phyloP scores from a whole-genome alignment of 1,140 invertebrate genomes.

The Brachionus angularis region DNA sequence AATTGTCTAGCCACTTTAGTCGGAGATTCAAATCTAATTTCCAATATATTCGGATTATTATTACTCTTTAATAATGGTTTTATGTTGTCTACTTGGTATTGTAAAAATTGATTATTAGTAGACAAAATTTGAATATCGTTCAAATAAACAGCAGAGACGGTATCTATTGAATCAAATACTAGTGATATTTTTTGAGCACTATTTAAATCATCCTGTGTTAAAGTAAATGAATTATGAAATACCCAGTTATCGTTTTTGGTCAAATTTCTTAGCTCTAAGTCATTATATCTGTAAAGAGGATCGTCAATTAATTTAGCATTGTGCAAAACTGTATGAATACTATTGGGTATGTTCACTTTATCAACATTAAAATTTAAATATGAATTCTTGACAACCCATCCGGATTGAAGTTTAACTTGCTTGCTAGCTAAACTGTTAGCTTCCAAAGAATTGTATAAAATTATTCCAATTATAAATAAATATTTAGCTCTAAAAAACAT shows the following conservation, averaged over 20 bases:
- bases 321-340: slow-evolving; percentile 28
- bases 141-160: slow-evolving; percentile 3
- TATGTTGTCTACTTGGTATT: neutral
- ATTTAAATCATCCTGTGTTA: neutral
- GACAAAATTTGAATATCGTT: neutral
- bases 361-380: neutral
- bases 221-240: slow-evolving; percentile 12
- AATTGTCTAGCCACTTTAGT: slow-evolving; percentile 65
- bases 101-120: slow-evolving; percentile 30
- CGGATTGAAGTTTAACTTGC: neutral
- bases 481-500: too few species aligned
- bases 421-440: too few species aligned
- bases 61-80: neutral
- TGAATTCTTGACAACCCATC: slow-evolving; percentile 9
- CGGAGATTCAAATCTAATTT: slow-evolving; percentile 71
- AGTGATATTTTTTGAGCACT: slow-evolving; percentile 18
- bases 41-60: slow-evolving; percentile 65
- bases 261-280: slow-evolving; percentile 10
- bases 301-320: neutral
- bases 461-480: too few species aligned
- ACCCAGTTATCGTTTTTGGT: slow-evolving; percentile 7
- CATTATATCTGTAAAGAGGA: slow-evolving; percentile 22
- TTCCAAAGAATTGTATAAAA: too few species aligned
- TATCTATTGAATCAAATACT: slow-evolving; percentile 29
- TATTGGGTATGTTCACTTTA: slow-evolving; percentile 19